Evolutionary conservation across 2,797 vertebrate species (phyloP).

Genomic region (Steatocranus sp.): DNA sequence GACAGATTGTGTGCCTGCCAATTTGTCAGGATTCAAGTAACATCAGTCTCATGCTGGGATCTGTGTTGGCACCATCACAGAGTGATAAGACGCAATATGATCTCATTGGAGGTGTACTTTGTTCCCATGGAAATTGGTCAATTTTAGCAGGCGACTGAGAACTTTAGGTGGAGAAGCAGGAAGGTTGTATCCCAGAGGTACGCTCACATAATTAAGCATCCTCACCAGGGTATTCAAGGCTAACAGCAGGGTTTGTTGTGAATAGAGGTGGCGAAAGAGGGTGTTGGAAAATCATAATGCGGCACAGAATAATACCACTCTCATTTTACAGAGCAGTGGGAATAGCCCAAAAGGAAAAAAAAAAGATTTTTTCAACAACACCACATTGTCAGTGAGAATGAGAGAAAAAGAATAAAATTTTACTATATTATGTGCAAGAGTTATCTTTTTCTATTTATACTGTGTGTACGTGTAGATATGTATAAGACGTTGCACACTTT

Average conservation of each 20-base stretch:
- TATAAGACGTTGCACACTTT: neutral
- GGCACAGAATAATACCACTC: constrained; percentile 58
- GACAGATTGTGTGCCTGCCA: constrained; percentile 75
- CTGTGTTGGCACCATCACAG: constrained; percentile 89
- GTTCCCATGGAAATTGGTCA: constrained; percentile 86
- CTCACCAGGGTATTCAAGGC: constrained; percentile 76
- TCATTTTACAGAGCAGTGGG: constrained; percentile 51
- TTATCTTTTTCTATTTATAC: neutral
- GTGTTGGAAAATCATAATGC: constrained; percentile 76
- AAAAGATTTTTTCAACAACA: constrained; percentile 19
- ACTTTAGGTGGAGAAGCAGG: constrained; percentile 73
- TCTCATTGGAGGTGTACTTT: constrained; percentile 87
- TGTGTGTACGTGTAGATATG: neutral
- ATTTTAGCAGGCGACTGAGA: constrained; percentile 77
- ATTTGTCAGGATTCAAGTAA: constrained; percentile 81
- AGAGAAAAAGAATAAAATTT: constrained; percentile 5
- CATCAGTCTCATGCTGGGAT: constrained; percentile 84
- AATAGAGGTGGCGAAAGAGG: constrained; percentile 72
- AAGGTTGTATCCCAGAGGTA: constrained; percentile 78
- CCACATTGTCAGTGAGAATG: constrained; percentile 21
- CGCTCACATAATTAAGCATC: constrained; percentile 80
- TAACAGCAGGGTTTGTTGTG: constrained; percentile 81
- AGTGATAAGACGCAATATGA: constrained; percentile 85
- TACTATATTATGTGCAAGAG: constrained; percentile 12
- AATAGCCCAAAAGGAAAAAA: constrained; percentile 37